Percentiles rank a stretch among this genome's conserved stretches.
Evolutionary conservation across 2,113 vertebrate genomes (phyloP).

Genomic region (Grantiella picta): DNA sequence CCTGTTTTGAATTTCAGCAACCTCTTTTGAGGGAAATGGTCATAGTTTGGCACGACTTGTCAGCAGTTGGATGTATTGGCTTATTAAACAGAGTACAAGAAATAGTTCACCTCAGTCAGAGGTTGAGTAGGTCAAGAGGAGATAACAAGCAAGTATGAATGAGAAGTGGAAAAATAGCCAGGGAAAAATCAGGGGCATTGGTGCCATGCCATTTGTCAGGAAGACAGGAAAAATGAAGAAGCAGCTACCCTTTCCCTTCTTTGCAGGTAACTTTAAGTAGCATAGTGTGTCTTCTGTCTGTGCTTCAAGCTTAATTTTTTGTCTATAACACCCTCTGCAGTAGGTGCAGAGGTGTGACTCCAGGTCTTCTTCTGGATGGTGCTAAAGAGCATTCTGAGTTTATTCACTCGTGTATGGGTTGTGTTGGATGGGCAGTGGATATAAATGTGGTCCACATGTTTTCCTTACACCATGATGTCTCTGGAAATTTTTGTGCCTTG

Average conservation of each 20-base stretch:
- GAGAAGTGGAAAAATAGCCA: neutral
- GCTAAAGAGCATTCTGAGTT: neutral
- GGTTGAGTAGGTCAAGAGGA: neutral
- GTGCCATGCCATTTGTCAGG: neutral
- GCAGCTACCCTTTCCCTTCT: neutral
- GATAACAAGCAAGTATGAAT: neutral
- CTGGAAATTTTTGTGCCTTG: neutral
- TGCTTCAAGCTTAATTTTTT: neutral
- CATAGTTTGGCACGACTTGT: neutral
- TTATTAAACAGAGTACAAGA: neutral
- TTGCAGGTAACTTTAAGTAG: neutral
- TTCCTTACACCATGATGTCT: neutral
- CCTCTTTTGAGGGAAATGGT: neutral
- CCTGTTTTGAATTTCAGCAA: neutral
- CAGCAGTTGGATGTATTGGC: neutral
- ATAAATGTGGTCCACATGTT: neutral
- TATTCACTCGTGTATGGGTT: neutral
- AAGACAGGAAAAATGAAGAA: neutral
- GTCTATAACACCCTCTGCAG: neutral
- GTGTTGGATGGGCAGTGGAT: neutral
- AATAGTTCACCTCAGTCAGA: neutral
- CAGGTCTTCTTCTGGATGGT: neutral
- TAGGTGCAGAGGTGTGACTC: neutral
- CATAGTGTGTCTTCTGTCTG: neutral
- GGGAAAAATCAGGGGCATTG: neutral